Base-by-base conservation (phyloP, 2,113 vertebrate species). In the Zapus hudsonius region DNA sequence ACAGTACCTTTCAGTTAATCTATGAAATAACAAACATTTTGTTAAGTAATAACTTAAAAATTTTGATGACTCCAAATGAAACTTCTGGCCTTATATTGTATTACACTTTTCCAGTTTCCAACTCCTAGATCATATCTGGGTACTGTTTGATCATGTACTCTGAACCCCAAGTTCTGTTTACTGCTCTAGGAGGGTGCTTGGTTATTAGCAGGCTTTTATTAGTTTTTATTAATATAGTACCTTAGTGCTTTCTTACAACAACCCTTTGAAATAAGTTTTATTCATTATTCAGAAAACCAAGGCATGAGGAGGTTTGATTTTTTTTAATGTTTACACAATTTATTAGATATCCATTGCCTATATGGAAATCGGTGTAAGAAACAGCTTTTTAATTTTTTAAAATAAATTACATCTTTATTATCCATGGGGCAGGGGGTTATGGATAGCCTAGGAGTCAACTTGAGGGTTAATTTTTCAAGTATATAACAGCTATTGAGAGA, bases 261-360 rank as follows among this genome's bases (percentile, higher is more conserved):
- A 76, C 52, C 12, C 22, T 78, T n/a, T 78, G 42, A 74, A 7
- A 27, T 74, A 80, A 38, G 38, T 87, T 89, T 75, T 75, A 88
- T 69, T 93, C 91, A 76, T 72, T n/a, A 79, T 83, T 88, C 42
- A 89, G 83, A 84, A 92, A 95, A 64, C 17, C 57, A 85, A 88
- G 25, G 47, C 29, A 75, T 2, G 33, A 7, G n/a, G n/a, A n/a
- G n/a, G n/a, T n/a, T n/a, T n/a, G n/a, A n/a, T n/a, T n/a, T n/a
- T n/a, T n/a, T n/a, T n/a, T n/a, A n/a, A n/a, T n/a, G n/a, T n/a
- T n/a, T n/a, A n/a, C n/a, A n/a, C n/a, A n/a, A n/a, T n/a, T n/a
- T n/a, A n/a, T n/a, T n/a, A n/a, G n/a, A n/a, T n/a, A n/a, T n/a
- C n/a, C n/a, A n/a, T n/a, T n/a, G n/a, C n/a, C n/a, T n/a, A n/a